These are phyloP conservation scores for Xestia xanthographa DNA, from an alignment of 2,888 invertebrate species.

Conservation along the genomic window DNA sequence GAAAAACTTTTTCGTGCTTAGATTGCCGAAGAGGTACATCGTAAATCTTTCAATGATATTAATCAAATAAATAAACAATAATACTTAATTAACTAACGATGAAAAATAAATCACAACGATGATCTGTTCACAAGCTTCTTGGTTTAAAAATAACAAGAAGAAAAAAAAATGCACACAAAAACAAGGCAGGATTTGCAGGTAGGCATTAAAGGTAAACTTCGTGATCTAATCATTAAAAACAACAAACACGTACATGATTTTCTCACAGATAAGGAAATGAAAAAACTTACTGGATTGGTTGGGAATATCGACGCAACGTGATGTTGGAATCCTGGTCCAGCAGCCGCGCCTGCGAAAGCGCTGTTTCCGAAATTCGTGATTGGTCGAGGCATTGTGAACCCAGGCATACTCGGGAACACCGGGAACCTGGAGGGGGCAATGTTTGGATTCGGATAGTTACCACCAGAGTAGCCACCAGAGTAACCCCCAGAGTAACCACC, in stretches of 20 bases:
- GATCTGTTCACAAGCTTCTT: neutral
- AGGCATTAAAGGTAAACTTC: constrained; percentile 40
- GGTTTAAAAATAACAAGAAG: neutral
- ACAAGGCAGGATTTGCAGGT: constrained; percentile 17
- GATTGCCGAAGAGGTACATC: constrained; percentile 14
- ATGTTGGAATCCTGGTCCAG: constrained; percentile 89
- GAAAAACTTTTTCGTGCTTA: constrained; percentile 14
- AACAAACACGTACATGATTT: constrained; percentile 31
- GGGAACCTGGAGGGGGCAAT: constrained; percentile 79
- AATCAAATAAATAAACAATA: constrained; percentile 17
- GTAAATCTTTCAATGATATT: constrained; percentile 6
- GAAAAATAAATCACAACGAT: neutral
- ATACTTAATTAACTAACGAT: neutral
- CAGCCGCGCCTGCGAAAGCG: constrained; percentile 89
- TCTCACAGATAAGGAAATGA: constrained; percentile 32
- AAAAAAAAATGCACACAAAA: constrained; percentile 35
- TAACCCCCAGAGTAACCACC: constrained; percentile 27
- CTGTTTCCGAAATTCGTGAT: constrained; percentile 72
- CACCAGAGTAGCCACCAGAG: constrained; percentile 60
- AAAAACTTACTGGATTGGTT: constrained; percentile 89
- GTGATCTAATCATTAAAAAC: constrained; percentile 57
- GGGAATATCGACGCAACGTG: constrained; percentile 91
- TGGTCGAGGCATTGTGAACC: constrained; percentile 43
- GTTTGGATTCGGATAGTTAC: constrained; percentile 74
- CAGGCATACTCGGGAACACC: constrained; percentile 57